These are phyloP conservation scores for Choreutis nemorana DNA, from an alignment of 2,888 invertebrate species.

Conservation along the genomic window DNA sequence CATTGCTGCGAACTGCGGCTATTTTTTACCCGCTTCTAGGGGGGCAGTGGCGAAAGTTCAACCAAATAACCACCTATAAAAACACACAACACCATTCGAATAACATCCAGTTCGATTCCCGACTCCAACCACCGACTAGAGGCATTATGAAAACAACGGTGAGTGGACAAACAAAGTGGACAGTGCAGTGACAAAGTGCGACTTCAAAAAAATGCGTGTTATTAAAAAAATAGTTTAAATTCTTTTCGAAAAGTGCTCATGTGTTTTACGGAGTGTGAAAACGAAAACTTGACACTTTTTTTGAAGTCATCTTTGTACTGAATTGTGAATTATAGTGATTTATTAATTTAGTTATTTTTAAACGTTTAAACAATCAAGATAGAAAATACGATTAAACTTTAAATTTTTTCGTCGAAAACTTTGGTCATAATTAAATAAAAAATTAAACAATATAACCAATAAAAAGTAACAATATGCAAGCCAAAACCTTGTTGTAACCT, in stretches of 20 bases:
- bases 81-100: conserved; percentile 42
- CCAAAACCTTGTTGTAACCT: no score
- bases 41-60: conserved; percentile 60
- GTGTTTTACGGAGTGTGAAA: conserved; percentile 16
- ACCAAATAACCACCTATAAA: conserved; percentile 63
- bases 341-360: conserved; percentile 3
- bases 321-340: conserved; percentile 3
- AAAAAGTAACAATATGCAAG: no score
- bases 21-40: conserved; percentile 36
- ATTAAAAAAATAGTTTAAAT: no score
- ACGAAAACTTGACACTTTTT: conserved; percentile 7
- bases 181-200: conserved; percentile 29
- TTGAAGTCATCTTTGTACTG: conserved; percentile 41
- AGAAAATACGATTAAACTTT: no score
- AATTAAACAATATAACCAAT: no score
- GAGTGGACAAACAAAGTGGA: conserved; percentile 32
- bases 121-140: conserved; percentile 55
- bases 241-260: conserved; percentile 29
- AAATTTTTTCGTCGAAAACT: no score
- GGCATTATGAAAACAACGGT: conserved; percentile 60
- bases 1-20: conserved; percentile 16
- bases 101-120: conserved; percentile 60
- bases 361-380: no score
- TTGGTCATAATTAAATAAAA: no score
- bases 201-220: conserved; percentile 55